Evolutionary conservation across 2,113 vertebrate genomes (phyloP).

Genomic region (Pristiophorus japonicus): DNA sequence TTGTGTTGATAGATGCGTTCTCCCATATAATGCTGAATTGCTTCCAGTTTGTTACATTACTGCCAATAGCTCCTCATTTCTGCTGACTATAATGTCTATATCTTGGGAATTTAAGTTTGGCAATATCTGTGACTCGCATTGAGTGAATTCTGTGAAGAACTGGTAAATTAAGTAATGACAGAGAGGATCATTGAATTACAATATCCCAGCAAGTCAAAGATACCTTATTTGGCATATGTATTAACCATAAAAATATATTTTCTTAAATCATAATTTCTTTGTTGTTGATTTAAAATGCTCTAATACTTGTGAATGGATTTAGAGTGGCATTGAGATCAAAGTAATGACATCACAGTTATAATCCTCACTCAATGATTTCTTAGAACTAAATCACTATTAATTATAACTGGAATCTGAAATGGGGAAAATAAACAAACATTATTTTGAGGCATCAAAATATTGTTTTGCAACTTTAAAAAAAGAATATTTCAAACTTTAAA

Average conservation of each 20-base stretch:
- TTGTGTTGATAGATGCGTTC: slow-evolving; percentile 16
- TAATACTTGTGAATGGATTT: neutral
- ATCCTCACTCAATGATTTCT: neutral
- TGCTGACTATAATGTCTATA: neutral
- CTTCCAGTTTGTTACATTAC: neutral
- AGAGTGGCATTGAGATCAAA: slow-evolving; percentile 7
- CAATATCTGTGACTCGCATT: neutral
- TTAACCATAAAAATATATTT: slow-evolving; percentile 7
- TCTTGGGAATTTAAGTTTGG: slow-evolving; percentile 16
- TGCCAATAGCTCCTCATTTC: neutral
- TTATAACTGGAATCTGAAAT: neutral
- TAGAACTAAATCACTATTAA: neutral
- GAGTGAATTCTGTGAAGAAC: neutral
- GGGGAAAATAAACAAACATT: neutral
- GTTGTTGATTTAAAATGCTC: neutral
- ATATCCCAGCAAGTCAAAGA: neutral
- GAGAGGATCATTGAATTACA: neutral
- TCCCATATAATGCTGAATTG: slow-evolving; percentile 18
- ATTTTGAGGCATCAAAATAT: neutral
- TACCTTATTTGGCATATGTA: neutral
- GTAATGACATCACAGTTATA: neutral
- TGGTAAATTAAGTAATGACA: neutral
- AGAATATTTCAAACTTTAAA: neutral
- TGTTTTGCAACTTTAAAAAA: neutral
- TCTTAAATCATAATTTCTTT: neutral